phyloP scores from a whole-genome alignment of 2,797 vertebrate genomes.

The Amazona finschi region DNA sequence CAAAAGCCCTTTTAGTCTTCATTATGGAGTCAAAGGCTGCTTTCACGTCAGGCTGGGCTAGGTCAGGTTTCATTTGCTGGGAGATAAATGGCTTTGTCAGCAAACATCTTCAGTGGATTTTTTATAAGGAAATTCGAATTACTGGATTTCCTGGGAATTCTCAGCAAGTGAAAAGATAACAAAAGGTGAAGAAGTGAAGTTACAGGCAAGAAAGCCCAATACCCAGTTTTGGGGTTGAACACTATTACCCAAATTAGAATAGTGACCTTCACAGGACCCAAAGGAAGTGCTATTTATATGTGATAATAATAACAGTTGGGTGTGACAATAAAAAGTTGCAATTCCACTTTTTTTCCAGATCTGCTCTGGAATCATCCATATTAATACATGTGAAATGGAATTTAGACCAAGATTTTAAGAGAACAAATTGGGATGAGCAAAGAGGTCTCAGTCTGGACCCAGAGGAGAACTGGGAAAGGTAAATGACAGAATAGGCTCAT shows the following conservation, averaged over 20 bases:
- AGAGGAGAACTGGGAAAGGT: background rate
- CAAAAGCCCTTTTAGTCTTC: conserved; percentile 46
- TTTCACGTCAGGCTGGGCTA: background rate
- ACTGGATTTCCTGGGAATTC: conserved; percentile 18
- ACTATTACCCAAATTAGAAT: background rate
- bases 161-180: background rate
- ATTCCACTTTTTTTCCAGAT: background rate
- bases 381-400: background rate
- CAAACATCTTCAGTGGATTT: conserved; percentile 33
- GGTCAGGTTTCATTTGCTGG: conserved; percentile 27
- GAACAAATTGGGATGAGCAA: background rate
- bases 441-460: background rate
- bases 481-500: background rate
- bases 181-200: background rate
- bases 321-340: background rate
- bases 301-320: background rate
- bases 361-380: background rate
- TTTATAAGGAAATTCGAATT: background rate
- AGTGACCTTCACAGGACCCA: background rate
- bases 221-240: background rate
- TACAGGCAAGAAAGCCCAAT: background rate
- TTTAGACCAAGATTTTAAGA: background rate
- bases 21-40: conserved; percentile 23
- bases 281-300: background rate
- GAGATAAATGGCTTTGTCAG: conserved; percentile 49